A percentile compares a stretch with the other conserved stretches of the same genome.
phyloP scores from a whole-genome alignment of 2,797 vertebrate genomes.

The Anabas testudineus region DNA sequence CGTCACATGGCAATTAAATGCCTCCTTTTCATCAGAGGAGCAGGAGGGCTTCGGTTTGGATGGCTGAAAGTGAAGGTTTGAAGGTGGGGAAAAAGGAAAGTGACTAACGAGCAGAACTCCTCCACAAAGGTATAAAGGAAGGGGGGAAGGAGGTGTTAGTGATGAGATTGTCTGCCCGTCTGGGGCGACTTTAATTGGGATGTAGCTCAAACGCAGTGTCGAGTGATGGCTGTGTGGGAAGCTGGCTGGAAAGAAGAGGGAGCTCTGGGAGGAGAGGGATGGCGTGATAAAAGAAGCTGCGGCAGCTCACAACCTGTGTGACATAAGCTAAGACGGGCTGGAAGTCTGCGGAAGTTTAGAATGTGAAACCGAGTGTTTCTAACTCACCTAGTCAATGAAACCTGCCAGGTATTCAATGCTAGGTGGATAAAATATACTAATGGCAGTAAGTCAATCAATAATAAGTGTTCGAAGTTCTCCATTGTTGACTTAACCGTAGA shows the following conservation, averaged over 20 bases:
- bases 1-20: constrained; percentile 75
- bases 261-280: constrained; percentile 46
- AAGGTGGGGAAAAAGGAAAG: constrained; percentile 55
- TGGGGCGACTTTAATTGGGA: constrained; percentile 72
- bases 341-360: constrained; percentile 21
- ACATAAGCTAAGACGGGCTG: constrained; percentile 28
- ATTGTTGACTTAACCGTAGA: constrained; percentile 13
- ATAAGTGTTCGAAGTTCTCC: constrained; percentile 19
- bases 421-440: constrained; percentile 1
- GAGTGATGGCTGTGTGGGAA: constrained; percentile 72
- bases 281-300: constrained; percentile 43
- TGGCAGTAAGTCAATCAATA: constrained; percentile 30
- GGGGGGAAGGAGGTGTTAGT: constrained; percentile 50
- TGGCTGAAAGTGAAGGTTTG: constrained; percentile 57
- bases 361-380: constrained; percentile 1
- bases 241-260: constrained; percentile 40
- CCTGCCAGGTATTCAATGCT: constrained; percentile 15
- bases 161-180: constrained; percentile 68
- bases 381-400: background rate
- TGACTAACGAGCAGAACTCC: constrained; percentile 63
- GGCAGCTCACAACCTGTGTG: constrained; percentile 40
- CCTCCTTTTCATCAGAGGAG: constrained; percentile 66
- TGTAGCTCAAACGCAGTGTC: constrained; percentile 58
- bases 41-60: constrained; percentile 43
- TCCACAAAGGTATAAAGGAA: constrained; percentile 48